A percentile compares a stretch with the other conserved stretches of the same genome.
phyloP scores from a whole-genome alignment of 1,140 invertebrate species.

The Adelges cooleyi region DNA sequence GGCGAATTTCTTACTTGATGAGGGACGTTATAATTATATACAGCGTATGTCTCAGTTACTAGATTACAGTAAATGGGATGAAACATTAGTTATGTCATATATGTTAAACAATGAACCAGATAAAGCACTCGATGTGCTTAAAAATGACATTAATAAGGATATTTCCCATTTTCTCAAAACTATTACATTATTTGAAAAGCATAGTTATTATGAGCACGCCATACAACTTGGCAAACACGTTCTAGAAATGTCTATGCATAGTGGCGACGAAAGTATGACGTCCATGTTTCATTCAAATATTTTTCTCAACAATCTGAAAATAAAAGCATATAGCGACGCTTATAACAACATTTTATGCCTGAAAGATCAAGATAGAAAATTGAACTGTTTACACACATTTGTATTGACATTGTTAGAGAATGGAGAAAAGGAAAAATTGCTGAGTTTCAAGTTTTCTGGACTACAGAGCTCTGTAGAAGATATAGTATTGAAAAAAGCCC shows the following conservation, averaged over 20 bases:
- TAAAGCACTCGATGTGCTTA: neutral
- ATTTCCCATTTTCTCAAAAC: neutral
- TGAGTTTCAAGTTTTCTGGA: slow-evolving; percentile 11
- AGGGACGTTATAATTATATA: slow-evolving; percentile 6
- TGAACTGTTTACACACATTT: slow-evolving; percentile 21
- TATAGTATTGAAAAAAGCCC: slow-evolving; percentile 18
- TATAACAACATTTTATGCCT: slow-evolving; percentile 5
- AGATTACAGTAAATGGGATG: slow-evolving; percentile 1
- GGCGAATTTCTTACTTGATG: slow-evolving; percentile 12
- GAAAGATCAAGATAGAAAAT: neutral
- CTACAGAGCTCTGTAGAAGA: slow-evolving; percentile 14
- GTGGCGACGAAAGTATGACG: neutral
- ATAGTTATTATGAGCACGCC: slow-evolving; percentile 7
- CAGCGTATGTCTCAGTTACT: slow-evolving; percentile 5
- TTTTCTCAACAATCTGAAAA: slow-evolving; percentile 20
- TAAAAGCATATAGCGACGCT: neutral
- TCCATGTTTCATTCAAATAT: slow-evolving; percentile 21
- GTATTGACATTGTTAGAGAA: slow-evolving; percentile 15
- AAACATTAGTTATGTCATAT: slow-evolving; percentile 10
- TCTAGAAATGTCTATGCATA: neutral
- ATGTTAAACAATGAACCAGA: slow-evolving; percentile 24
- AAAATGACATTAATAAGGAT: neutral
- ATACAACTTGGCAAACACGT: slow-evolving; percentile 4
- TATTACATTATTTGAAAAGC: slow-evolving; percentile 17
- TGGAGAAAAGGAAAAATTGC: neutral